Evolutionary conservation across 2,888 invertebrate genomes (phyloP), one percentile per base, ranked within the genome.

Genomic region (Perizoma affinitatum): DNA sequence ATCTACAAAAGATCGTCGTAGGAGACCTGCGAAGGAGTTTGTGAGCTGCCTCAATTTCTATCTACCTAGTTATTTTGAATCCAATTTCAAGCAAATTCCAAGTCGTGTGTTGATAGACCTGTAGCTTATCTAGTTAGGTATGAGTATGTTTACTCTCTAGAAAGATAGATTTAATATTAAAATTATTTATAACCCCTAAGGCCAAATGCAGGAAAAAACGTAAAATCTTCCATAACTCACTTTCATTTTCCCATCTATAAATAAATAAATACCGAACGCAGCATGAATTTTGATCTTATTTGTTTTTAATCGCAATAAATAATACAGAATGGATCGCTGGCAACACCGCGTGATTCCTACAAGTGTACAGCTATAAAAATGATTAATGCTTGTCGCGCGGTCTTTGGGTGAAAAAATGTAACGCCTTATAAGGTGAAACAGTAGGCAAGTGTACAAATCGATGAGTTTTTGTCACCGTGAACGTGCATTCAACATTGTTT

Each of bases 231-330:
- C 72, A 66, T 66, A 68, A 68, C 61, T 65, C 58, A 67, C 62
- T 64, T 65, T 65, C 62, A 42, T 49, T 61, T 63, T 78, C 54
- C 64, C 58, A 47, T 54, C 67, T 59, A 81, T 83, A 81, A 80
- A 81, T 83, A 81, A 80, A 81, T 22, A 22, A 22, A 22, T 80
- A 73, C 34, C 68, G 53, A 47, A 8, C 80, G 5, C 84, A 84
- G 86, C 84, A 65, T 80, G 84, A 75, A 74, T 78, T 78, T 85
- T 82, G 87, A 83, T 80, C 79, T 75, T 84, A 84, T 87, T 87
- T 86, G 84, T 85, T 84, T 86, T 80, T 79, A 82, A 83, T 82
- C 71, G 77, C 78, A 78, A 86, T 87, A 86, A 86, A 86, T 87
- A 76, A 82, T 75, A 69, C 68, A 61, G 64, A 66, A 72, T 70